Percentiles rank a stretch among this genome's conserved stretches.
Evolutionary conservation across 2,797 vertebrate species (phyloP).

Genomic region (Anableps anableps): DNA sequence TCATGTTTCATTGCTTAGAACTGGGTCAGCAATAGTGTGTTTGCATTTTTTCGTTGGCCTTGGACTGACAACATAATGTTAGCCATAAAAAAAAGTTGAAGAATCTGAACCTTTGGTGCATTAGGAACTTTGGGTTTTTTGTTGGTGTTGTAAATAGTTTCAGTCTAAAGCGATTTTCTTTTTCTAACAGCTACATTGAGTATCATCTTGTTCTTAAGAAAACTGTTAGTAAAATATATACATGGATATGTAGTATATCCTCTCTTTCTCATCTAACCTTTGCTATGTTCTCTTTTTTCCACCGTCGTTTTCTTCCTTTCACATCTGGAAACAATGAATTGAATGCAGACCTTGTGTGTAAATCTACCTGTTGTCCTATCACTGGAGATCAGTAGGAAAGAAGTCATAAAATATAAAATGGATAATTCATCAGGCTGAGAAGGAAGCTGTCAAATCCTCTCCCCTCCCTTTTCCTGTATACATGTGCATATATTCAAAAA

Average conservation of each 20-base stretch:
- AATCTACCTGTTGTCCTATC: conserved; percentile 74
- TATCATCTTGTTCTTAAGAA: background rate
- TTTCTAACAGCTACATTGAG: background rate
- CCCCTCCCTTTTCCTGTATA: conserved; percentile 26
- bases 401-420: conserved; percentile 66
- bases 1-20: conserved; percentile 8
- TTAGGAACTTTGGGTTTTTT: background rate
- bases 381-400: conserved; percentile 69
- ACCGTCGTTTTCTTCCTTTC: conserved; percentile 20
- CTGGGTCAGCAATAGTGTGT: conserved; percentile 19
- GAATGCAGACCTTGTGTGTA: conserved; percentile 51
- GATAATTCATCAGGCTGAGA: conserved; percentile 62
- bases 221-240: conserved; percentile 1
- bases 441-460: conserved; percentile 46
- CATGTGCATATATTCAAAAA: conserved; percentile 7
- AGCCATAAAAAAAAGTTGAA: background rate
- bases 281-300: conserved; percentile 27
- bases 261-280: conserved; percentile 16
- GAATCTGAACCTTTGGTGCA: conserved; percentile 3
- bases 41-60: conserved; percentile 11
- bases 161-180: background rate
- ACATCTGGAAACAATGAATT: conserved; percentile 76
- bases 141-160: background rate
- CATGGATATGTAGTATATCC: background rate
- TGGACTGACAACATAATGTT: background rate